These are phyloP conservation scores for Drosophila ambigua DNA, from an alignment of 1,140 invertebrate species.

Conservation along the genomic window DNA sequence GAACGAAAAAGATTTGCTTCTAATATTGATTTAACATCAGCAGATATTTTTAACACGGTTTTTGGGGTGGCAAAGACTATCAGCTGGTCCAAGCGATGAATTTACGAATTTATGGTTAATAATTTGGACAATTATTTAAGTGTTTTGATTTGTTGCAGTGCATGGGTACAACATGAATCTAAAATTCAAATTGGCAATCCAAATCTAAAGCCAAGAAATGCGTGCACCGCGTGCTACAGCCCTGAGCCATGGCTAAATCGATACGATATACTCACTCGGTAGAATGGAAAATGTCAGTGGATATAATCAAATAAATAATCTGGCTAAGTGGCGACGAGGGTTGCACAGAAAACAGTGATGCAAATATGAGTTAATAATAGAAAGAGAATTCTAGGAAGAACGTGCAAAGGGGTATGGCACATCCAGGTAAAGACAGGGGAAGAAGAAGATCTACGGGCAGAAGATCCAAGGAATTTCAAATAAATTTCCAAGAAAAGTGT, in stretches of 20 bases:
- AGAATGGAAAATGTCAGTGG: slow-evolving; percentile 73
- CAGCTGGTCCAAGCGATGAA: too few species aligned
- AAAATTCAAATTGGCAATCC: slow-evolving; percentile 78
- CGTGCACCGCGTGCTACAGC: slow-evolving; percentile 59
- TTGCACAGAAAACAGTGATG: slow-evolving; percentile 17
- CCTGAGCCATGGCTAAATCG: slow-evolving; percentile 75
- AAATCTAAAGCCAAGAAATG: slow-evolving; percentile 74
- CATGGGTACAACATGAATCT: slow-evolving; percentile 48
- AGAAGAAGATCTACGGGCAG: too few species aligned
- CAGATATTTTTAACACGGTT: too few species aligned
- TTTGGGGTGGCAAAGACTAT: too few species aligned
- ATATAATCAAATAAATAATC: slow-evolving; percentile 72
- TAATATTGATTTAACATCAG: too few species aligned
- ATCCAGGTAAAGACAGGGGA: too few species aligned
- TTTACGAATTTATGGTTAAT: too few species aligned
- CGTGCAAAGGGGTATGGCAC: background rate
- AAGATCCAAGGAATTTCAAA: too few species aligned
- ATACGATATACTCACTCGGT: slow-evolving; percentile 30
- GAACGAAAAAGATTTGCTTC: background rate
- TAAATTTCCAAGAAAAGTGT: too few species aligned
- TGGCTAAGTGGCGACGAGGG: slow-evolving; percentile 56
- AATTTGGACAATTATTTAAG: too few species aligned
- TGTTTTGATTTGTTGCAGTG: too few species aligned
- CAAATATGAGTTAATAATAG: background rate
- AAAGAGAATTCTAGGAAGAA: slow-evolving; percentile 19